phyloP scores from a whole-genome alignment of 2,113 vertebrate species.

The Apodemus speciosus region DNA sequence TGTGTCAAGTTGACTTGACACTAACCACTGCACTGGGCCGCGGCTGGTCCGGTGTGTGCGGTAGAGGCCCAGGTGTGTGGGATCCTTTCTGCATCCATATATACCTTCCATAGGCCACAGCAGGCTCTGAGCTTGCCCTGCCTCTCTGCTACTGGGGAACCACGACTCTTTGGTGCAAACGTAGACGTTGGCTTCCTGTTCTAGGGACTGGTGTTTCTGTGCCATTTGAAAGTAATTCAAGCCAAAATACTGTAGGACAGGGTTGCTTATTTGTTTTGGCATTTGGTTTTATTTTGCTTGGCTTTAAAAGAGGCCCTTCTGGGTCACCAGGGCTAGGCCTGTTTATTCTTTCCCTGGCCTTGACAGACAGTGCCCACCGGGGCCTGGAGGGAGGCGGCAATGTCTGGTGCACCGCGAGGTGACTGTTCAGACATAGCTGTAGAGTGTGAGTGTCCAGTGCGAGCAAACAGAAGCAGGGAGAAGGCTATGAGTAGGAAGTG shows the following conservation, averaged over 20 bases:
- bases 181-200: neutral
- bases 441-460: fast-evolving
- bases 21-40: too few species aligned
- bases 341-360: neutral
- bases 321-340: fast-evolving
- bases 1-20: neutral
- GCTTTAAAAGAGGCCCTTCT: neutral
- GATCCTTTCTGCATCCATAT: neutral
- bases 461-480: neutral
- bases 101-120: neutral
- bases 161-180: neutral
- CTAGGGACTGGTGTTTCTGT: neutral
- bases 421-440: fast-evolving
- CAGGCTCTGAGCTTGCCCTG: neutral
- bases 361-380: too few species aligned
- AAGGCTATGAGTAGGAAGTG: fast-evolving
- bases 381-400: fast-evolving
- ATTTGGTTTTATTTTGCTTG: neutral
- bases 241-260: neutral
- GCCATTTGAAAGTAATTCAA: neutral
- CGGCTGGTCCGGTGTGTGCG: fast-evolving
- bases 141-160: neutral
- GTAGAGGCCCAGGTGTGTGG: neutral
- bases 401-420: neutral
- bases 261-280: neutral